Evolutionary conservation across 2,888 invertebrate genomes (phyloP).

Genomic region (Prenolepis imparis): DNA sequence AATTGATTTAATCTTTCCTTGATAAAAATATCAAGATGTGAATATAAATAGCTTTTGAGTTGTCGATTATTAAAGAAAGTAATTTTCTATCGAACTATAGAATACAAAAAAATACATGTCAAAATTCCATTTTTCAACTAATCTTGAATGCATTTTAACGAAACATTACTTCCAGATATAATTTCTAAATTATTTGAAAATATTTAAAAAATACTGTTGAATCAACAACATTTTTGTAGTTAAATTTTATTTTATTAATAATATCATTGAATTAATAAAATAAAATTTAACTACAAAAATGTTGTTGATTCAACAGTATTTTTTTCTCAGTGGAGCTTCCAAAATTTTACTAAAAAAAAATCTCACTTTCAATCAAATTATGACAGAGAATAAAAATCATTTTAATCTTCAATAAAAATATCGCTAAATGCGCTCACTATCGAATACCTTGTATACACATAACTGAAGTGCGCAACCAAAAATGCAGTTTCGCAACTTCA

Average conservation of each 20-base stretch:
- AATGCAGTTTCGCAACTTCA: constrained; percentile 29
- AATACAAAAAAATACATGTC: constrained; percentile 2
- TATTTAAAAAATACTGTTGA: too few relatives aligned
- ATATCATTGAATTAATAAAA: too few relatives aligned
- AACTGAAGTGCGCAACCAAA: constrained; percentile 41
- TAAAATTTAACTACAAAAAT: too few relatives aligned
- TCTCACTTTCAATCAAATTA: constrained; percentile 5
- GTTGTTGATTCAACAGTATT: too few relatives aligned
- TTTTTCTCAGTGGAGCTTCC: too few relatives aligned
- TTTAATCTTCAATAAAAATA: constrained; percentile 32
- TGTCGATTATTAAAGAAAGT: background rate
- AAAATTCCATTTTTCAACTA: background rate
- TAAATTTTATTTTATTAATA: too few relatives aligned
- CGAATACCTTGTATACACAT: constrained; percentile 1
- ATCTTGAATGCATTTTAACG: background rate
- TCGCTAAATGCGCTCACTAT: constrained; percentile 1
- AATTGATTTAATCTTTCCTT: background rate
- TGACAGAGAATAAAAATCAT: background rate
- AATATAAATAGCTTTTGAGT: background rate
- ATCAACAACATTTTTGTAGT: too few relatives aligned
- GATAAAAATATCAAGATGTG: background rate
- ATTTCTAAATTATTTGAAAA: background rate
- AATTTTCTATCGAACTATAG: background rate
- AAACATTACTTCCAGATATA: background rate
- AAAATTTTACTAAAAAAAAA: background rate